Evolutionary conservation across 2,888 invertebrate species (phyloP), one percentile per base, ranked within the genome.

Genomic region (Tetranychus truncatus): DNA sequence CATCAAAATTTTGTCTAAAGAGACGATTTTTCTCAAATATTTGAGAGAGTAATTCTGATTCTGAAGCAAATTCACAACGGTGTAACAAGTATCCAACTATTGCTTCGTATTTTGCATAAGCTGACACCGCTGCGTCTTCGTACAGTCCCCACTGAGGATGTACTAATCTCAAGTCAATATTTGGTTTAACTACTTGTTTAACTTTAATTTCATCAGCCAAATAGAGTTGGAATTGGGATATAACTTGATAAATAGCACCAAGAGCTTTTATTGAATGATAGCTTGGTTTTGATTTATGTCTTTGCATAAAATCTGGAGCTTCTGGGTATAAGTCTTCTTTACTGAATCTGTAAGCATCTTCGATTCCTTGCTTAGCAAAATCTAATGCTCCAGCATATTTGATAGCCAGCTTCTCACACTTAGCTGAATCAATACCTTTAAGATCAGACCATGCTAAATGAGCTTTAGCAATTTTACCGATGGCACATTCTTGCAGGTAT

Each of bases 321-420:
- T 55, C 55, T 55, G 11, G 55, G 55, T 55, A 55, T 9, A 2
- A 15, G 2, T 55, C 55, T 55, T 55, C 55, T 55, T 55, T 55
- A 55, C 2, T 15, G 2, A 55, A 15, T 2, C 11, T 55, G 11
- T 55, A 15, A 2, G 9, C 15, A 15, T 55, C 55, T 34, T 77
- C 76, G 6, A 69, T 75, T 9, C 79, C 79, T 20, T 78, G 78
- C 66, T 79, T 79, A 4, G 78, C 78, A 75, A 78, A 79, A 75
- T 79, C 79, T 3, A 79, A 71, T 11, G 76, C 77, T 46, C 9
- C n/a, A 2, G 69, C 9, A 6, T 69, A 20, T 24, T 21, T 20
- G 0, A 9, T 69, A 20, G 69, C 69, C 21, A 79, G 75, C n/a
- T 71, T 66, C 74, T 75, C 66, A 44, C 78, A 78, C 6, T 75